These are phyloP conservation scores for Magallana angulata DNA, from an alignment of 1,140 invertebrate genomes.

Conservation along the genomic window DNA sequence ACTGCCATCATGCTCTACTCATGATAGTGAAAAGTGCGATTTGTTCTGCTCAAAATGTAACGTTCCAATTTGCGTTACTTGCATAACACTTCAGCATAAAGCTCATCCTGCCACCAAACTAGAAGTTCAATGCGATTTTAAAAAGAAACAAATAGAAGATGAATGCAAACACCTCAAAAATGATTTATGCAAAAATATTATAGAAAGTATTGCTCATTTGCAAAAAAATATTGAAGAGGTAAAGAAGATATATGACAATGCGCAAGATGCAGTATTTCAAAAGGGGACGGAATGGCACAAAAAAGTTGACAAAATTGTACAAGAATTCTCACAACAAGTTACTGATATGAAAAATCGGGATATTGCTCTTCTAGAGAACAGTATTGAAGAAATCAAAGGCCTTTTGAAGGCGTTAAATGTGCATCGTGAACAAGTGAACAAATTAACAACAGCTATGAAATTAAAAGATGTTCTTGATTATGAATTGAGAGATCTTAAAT, in stretches of 20 bases:
- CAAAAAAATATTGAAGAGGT: not conserved
- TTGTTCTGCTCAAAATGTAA: slow-evolving; percentile 12
- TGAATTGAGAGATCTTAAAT: not conserved
- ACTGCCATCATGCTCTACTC: not conserved
- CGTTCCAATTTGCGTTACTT: not conserved
- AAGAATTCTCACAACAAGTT: not conserved
- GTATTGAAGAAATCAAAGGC: not conserved
- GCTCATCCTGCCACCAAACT: not conserved
- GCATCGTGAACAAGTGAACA: not conserved
- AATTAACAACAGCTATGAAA: not conserved
- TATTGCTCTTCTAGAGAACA: not conserved
- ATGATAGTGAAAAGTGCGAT: not conserved
- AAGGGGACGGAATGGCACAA: not conserved
- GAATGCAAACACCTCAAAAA: not conserved
- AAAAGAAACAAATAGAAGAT: not conserved
- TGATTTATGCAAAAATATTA: not conserved
- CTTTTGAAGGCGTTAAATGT: not conserved
- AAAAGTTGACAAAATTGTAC: not conserved
- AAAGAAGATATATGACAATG: not conserved
- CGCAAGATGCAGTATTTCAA: not conserved
- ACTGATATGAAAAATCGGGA: not conserved
- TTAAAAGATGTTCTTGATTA: slow-evolving; percentile 2
- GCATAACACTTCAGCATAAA: slow-evolving; percentile 25
- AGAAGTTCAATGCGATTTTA: not conserved
- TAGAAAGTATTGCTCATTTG: not conserved